A percentile compares a stretch with the other conserved stretches of the same genome.
Evolutionary conservation across 2,797 vertebrate genomes (phyloP).

Genomic region (Botia almorhae): DNA sequence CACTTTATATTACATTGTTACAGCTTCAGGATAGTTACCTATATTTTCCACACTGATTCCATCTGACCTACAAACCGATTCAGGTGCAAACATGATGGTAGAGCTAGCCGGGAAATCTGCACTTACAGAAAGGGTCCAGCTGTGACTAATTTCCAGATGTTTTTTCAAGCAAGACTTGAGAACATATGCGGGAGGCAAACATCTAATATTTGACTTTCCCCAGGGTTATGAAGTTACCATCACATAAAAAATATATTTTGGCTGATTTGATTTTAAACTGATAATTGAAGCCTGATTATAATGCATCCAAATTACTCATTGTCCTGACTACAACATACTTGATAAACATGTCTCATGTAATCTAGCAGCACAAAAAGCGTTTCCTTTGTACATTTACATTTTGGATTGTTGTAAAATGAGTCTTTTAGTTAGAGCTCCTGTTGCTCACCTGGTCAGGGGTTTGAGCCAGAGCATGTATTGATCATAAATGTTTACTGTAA

Average conservation of each 20-base stretch:
- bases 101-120: conserved; percentile 29
- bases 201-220: conserved; percentile 24
- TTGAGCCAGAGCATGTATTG: no score
- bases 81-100: conserved; percentile 42
- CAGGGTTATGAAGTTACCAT: conserved; percentile 28
- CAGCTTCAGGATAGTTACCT: conserved; percentile 2
- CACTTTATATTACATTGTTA: not conserved
- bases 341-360: not conserved
- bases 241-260: conserved; percentile 17
- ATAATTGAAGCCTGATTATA: conserved; percentile 20
- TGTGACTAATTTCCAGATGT: conserved; percentile 41
- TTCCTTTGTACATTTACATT: not conserved
- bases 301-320: not conserved
- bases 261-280: conserved; percentile 20
- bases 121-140: conserved; percentile 32
- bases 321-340: not conserved
- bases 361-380: not conserved
- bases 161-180: not conserved
- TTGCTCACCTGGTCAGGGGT: no score
- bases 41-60: conserved; percentile 34
- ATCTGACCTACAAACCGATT: conserved; percentile 5
- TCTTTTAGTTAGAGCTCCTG: no score
- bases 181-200: conserved; percentile 16
- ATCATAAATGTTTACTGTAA: no score
- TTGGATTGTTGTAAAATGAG: not conserved